Conservation (phyloP, 2,888 invertebrate genomes). For the Gastracanthus pulcherrimus region DNA sequence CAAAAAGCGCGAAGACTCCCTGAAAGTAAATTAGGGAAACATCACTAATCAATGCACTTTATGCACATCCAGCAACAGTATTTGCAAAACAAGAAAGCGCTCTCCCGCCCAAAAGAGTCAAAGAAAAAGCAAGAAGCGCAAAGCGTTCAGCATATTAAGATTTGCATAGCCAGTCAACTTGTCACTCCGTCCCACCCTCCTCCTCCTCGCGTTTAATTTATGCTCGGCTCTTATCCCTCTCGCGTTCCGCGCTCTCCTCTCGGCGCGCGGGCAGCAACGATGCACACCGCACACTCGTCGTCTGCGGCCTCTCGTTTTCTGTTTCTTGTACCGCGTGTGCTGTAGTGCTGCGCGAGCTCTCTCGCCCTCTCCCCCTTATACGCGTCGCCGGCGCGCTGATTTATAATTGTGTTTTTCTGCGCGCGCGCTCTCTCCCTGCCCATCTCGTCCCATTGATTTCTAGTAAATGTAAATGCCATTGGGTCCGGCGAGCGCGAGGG, state of each 20-base stretch:
- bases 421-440: slow-evolving; percentile 24
- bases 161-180: slow-evolving; percentile 59
- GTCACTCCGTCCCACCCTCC: slow-evolving; percentile 48
- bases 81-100: slow-evolving; percentile 44
- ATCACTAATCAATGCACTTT: slow-evolving; percentile 52
- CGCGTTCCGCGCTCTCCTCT: slow-evolving; percentile 17
- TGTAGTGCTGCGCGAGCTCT: not conserved
- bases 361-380: slow-evolving; percentile 10
- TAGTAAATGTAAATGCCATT: slow-evolving; percentile 68
- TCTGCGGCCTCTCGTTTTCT: slow-evolving; percentile 50
- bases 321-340: slow-evolving; percentile 28
- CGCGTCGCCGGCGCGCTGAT: slow-evolving; percentile 56
- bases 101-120: not conserved
- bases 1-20: not conserved
- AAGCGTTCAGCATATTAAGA: slow-evolving; percentile 48
- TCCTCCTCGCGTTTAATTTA: slow-evolving; percentile 52
- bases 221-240: slow-evolving; percentile 59
- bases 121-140: slow-evolving; percentile 7
- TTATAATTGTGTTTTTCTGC: slow-evolving; percentile 65
- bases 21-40: slow-evolving; percentile 38
- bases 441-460: slow-evolving; percentile 63
- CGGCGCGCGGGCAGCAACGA: too few relatives aligned
- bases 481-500: slow-evolving; percentile 54
- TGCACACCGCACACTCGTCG: too few relatives aligned
- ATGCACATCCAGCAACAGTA: slow-evolving; percentile 32